Conservation (phyloP, 2,888 invertebrate species). For the Drosophila austrosaltans region DNA sequence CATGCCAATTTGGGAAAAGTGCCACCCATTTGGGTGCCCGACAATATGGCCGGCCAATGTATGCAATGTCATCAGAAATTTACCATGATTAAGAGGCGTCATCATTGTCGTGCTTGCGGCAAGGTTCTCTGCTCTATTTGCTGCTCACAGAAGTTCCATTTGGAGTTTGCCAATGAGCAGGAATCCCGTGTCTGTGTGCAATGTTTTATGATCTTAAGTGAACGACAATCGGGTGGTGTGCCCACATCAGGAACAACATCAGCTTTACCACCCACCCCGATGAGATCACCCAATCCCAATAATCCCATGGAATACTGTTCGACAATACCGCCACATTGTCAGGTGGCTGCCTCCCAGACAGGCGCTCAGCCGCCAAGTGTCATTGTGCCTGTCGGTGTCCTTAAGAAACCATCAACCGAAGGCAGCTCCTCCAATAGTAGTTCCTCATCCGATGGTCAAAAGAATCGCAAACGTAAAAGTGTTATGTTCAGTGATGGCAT, state of each 20-base stretch:
- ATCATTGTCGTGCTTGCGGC: constrained; percentile 95
- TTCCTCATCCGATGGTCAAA: constrained; percentile 80
- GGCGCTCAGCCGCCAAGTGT: constrained; percentile 87
- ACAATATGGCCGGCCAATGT: constrained; percentile 91
- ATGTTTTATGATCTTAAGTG: constrained; percentile 87
- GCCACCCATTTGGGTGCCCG: constrained; percentile 94
- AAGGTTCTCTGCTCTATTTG: constrained; percentile 92
- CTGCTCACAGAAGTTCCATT: constrained; percentile 88
- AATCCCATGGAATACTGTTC: constrained; percentile 95
- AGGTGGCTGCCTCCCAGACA: constrained; percentile 84
- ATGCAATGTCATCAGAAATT: constrained; percentile 93
- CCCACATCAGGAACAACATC: constrained; percentile 20
- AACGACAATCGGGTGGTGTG: constrained; percentile 76
- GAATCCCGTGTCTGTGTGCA: constrained; percentile 91
- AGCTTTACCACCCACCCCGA: constrained; percentile 49
- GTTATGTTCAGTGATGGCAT: constrained; percentile 96
- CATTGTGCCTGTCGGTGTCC: constrained; percentile 93
- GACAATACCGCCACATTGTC: constrained; percentile 90
- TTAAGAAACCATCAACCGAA: constrained; percentile 85
- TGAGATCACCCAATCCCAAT: constrained; percentile 90
- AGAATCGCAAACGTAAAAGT: constrained; percentile 86
- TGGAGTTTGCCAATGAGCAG: constrained; percentile 89
- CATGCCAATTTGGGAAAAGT: constrained; percentile 87
- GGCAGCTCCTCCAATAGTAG: constrained; percentile 82
- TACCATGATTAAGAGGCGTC: constrained; percentile 91